These are phyloP conservation scores for Perognathus longimembris DNA, from an alignment of 2,113 vertebrate species.

Conservation along the genomic window DNA sequence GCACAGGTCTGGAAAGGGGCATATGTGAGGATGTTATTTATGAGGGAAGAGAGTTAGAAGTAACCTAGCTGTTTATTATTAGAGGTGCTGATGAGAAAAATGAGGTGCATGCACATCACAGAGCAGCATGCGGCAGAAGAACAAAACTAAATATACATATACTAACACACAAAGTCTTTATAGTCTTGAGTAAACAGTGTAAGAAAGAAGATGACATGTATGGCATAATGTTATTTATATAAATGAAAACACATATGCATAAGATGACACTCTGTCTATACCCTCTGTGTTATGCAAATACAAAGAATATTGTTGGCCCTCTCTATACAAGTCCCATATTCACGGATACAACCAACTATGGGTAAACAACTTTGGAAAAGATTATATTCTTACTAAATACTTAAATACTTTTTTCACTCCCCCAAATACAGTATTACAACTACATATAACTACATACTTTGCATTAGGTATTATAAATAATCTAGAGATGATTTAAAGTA, in stretches of 20 bases:
- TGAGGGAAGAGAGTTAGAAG: background rate
- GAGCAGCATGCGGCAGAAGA: background rate
- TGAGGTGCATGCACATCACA: background rate
- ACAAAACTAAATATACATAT: background rate
- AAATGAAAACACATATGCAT: conserved; percentile 38
- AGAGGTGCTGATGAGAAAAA: conserved; percentile 39
- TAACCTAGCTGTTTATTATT: background rate
- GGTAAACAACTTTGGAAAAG: background rate
- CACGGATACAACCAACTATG: background rate
- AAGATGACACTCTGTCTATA: background rate
- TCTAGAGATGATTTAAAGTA: background rate
- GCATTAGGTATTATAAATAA: background rate
- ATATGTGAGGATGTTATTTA: conserved; percentile 23
- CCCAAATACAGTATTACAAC: background rate
- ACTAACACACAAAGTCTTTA: background rate
- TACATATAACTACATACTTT: background rate
- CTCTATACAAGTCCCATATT: background rate
- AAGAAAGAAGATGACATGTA: background rate
- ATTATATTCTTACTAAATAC: background rate
- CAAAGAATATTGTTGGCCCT: background rate
- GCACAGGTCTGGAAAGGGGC: background rate
- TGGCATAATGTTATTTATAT: background rate
- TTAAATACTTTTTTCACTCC: background rate
- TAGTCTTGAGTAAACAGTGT: background rate
- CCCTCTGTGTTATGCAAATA: background rate